Percentiles rank a stretch among this genome's conserved stretches.
Conservation (phyloP, 1,140 invertebrate species). For the Coptotermes formosanus region DNA sequence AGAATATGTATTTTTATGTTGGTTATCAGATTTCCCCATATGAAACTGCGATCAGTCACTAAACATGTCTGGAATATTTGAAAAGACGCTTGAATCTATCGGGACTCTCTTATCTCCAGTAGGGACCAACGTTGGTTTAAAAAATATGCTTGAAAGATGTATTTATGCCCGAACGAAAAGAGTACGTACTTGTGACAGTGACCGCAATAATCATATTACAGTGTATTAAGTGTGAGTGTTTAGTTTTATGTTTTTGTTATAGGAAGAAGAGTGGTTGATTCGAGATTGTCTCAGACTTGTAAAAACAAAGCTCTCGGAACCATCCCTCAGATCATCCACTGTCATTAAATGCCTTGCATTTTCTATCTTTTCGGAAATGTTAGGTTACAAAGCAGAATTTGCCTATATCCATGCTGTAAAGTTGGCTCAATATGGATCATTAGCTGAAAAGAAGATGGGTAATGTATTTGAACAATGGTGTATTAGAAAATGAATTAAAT, state of each 20-base stretch:
- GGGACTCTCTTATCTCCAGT: not conserved
- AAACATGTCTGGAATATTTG: constrained; percentile 6
- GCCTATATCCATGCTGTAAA: constrained; percentile 32
- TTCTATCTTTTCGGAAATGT: constrained; percentile 27
- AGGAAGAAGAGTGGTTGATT: constrained; percentile 30
- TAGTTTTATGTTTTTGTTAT: constrained; percentile 15
- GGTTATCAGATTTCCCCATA: not conserved
- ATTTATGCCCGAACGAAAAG: constrained; percentile 13
- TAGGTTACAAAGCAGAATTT: constrained; percentile 30
- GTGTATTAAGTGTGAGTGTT: not conserved
- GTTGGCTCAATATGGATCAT: constrained; percentile 22
- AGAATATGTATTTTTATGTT: not conserved
- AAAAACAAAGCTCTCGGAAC: constrained; percentile 21
- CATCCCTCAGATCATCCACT: constrained; percentile 16
- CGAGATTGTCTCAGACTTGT: constrained; percentile 24
- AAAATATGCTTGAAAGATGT: constrained; percentile 25
- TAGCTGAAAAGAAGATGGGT: constrained; percentile 30
- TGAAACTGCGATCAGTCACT: not conserved
- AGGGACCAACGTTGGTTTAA: constrained; percentile 18
- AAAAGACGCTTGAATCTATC: constrained; percentile 20
- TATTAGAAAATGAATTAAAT: not conserved
- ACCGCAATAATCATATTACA: not conserved
- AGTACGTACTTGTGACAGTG: not conserved
- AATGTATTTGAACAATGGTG: not conserved
- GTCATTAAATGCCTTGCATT: constrained; percentile 27